Evolutionary conservation across 1,140 invertebrate genomes (phyloP).

Genomic region (Dendroctonus valens): DNA sequence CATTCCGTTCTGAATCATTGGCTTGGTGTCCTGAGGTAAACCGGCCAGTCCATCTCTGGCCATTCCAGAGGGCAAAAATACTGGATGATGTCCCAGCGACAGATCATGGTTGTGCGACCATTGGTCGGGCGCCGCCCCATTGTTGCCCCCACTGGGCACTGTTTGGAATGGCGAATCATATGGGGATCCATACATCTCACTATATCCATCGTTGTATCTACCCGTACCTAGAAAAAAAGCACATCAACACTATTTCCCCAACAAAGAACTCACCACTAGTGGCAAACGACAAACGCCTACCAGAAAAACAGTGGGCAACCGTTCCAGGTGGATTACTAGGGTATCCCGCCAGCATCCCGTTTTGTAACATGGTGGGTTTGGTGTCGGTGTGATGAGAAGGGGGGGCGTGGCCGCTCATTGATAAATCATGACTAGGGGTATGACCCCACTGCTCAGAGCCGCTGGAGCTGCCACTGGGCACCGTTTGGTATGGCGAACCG

Average conservation of each 20-base stretch:
- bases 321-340: conserved; percentile 55
- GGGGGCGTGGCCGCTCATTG: conserved; percentile 46
- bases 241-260: neutral
- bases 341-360: conserved; percentile 70
- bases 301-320: conserved; percentile 75
- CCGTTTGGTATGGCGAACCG: conserved; percentile 74
- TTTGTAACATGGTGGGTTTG: conserved; percentile 68
- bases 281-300: conserved; percentile 34
- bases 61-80: conserved; percentile 56
- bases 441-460: conserved; percentile 55
- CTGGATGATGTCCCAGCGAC: conserved; percentile 53
- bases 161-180: conserved; percentile 76
- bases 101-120: conserved; percentile 55
- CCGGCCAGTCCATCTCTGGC: conserved; percentile 52
- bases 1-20: conserved; percentile 70
- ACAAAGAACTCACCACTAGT: too few relatives aligned
- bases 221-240: conserved; percentile 49
- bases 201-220: conserved; percentile 67
- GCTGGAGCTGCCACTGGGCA: conserved; percentile 68
- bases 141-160: conserved; percentile 70
- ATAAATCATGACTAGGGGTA: conserved; percentile 41
- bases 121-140: conserved; percentile 55
- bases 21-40: conserved; percentile 65
- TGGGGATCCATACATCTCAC: conserved; percentile 58
- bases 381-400: conserved; percentile 59